A percentile compares a stretch with the other conserved stretches of the same genome.
These are phyloP conservation scores for Perithous albicinctus DNA, from an alignment of 2,888 invertebrate genomes.

Conservation along the genomic window DNA sequence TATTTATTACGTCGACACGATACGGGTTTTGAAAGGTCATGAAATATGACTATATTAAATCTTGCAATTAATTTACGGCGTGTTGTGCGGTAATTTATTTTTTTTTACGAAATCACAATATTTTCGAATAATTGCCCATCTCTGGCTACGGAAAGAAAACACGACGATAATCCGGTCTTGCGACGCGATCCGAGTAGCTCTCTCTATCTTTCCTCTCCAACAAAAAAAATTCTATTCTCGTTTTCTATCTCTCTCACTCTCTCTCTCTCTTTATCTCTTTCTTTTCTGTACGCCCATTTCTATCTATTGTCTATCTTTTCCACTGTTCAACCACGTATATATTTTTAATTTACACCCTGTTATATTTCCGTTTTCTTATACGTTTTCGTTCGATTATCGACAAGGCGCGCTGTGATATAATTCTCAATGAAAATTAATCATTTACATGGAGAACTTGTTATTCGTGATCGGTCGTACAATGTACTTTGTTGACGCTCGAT, in stretches of 20 bases:
- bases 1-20: conserved; percentile 1
- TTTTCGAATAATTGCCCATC: conserved; percentile 33
- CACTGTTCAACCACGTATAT: conserved; percentile 22
- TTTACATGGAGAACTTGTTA: conserved; percentile 52
- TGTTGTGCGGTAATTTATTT: not conserved
- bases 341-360: conserved; percentile 18
- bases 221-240: conserved; percentile 31
- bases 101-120: conserved; percentile 9
- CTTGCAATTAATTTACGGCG: not conserved
- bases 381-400: conserved; percentile 59
- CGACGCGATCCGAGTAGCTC: conserved; percentile 45
- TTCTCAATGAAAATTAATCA: conserved; percentile 68
- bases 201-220: conserved; percentile 35
- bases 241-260: conserved; percentile 27
- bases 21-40: not conserved
- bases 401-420: conserved; percentile 75
- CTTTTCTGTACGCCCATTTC: not conserved
- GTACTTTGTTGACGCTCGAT: conserved; percentile 44
- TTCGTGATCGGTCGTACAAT: conserved; percentile 49
- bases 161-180: conserved; percentile 33
- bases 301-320: conserved; percentile 6
- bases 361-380: conserved; percentile 18
- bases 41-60: not conserved
- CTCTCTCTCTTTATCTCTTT: conserved; percentile 10
- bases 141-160: conserved; percentile 29